Conservation (phyloP, 2,888 invertebrate species). For the Leptinotarsa rubiginosa region DNA sequence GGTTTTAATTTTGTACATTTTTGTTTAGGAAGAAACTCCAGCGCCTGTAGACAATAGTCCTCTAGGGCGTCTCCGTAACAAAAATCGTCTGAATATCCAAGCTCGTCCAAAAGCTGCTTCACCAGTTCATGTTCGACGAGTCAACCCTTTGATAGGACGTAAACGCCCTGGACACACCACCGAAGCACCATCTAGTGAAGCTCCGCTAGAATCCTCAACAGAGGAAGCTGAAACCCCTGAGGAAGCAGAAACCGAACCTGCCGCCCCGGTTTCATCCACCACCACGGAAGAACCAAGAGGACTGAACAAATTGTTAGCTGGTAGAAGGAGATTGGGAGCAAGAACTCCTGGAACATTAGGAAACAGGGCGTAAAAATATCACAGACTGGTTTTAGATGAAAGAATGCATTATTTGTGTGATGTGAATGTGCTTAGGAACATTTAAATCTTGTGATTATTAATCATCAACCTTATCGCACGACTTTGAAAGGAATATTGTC, state of each 20-base stretch:
- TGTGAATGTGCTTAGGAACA: conserved; percentile 5
- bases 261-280: conserved; percentile 53
- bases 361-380: conserved; percentile 29
- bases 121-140: conserved; percentile 69
- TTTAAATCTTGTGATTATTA: background rate
- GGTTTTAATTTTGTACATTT: background rate
- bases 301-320: conserved; percentile 76
- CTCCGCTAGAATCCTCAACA: conserved; percentile 52
- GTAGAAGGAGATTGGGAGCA: conserved; percentile 75
- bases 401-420: conserved; percentile 1
- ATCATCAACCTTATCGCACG: background rate
- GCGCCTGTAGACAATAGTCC: conserved; percentile 61
- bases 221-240: conserved; percentile 53
- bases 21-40: conserved; percentile 54
- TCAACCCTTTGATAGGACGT: conserved; percentile 71
- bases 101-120: conserved; percentile 67
- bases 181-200: conserved; percentile 61
- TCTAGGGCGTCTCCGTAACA: conserved; percentile 64
- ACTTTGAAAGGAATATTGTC: background rate
- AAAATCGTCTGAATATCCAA: conserved; percentile 67
- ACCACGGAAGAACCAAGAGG: conserved; percentile 70
- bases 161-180: conserved; percentile 62
- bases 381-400: conserved; percentile 29
- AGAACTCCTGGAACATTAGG: conserved; percentile 68
- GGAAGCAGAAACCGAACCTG: conserved; percentile 54